Conservation (phyloP, 2,888 invertebrate genomes). For the Spodoptera exigua region DNA sequence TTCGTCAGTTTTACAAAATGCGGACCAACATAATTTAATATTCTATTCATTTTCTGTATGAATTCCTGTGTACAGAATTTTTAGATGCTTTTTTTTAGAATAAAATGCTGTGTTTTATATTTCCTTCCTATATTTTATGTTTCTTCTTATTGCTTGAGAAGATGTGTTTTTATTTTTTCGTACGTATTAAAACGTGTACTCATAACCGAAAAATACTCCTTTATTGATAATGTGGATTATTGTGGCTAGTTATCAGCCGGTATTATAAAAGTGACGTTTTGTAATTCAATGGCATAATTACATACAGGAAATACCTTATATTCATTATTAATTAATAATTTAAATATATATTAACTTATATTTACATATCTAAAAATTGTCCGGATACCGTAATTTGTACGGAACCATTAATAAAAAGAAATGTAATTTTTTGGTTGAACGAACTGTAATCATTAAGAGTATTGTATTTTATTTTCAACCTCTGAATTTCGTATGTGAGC, state of each 20-base stretch:
- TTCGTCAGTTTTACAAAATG: conserved; percentile 87
- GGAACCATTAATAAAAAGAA: too few species aligned
- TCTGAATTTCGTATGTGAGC: too few species aligned
- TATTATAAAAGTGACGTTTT: conserved; percentile 23
- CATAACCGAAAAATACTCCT: too few species aligned
- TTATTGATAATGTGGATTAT: conserved; percentile 6
- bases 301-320: neutral
- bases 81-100: conserved; percentile 76
- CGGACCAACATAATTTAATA: conserved; percentile 87
- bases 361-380: too few species aligned
- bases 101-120: conserved; percentile 47
- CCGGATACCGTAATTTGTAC: too few species aligned
- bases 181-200: conserved; percentile 5
- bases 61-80: conserved; percentile 81
- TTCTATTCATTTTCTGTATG: conserved; percentile 87
- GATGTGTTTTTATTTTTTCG: conserved; percentile 6
- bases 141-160: too few species aligned
- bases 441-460: too few species aligned
- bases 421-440: too few species aligned
- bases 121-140: conserved; percentile 61
- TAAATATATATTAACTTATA: too few species aligned
- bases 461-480: too few species aligned
- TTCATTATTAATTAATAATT: too few species aligned
- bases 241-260: neutral
- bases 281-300: conserved; percentile 18